Base-by-base conservation (phyloP, 2,888 invertebrate genomes). In the Crematogaster levior region DNA sequence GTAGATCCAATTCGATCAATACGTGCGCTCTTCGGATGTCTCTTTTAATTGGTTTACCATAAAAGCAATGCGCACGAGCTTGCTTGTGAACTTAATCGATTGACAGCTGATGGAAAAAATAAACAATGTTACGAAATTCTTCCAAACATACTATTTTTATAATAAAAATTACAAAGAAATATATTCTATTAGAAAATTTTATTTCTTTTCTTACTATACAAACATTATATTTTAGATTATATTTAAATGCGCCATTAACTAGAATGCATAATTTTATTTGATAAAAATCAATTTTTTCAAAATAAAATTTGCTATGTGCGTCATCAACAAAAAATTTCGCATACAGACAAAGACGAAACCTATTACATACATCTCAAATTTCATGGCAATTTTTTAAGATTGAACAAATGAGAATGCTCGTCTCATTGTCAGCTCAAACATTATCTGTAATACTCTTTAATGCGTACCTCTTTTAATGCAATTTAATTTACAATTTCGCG, bases 21-120 rank as follows among this genome's bases (percentile, higher is more conserved):
- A n/a, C 37, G 30, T 27, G 40, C 68, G 27, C 18, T 37, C 12
- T 30, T 53, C 40, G 12, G 27, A 73, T 51, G 15, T 58, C n/a
- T 63, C 12, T 68, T 77, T 66, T 77, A 56, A 77, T 66, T 56
- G 56, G 1, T 61, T 56, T 61, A 15, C 66, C 66, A 53, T 40
- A 77, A 77, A 68, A 56, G 66, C 30, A n/a, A 30, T 34, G 18
- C 15, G 15, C 51, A 12, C 53, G 53, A 15, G 51, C 10, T n/a
- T 21, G 15, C 5, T 27, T 12, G 12, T n/a, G 6, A 73, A 74
- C 3, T 40, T 27, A 27, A 63, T 10, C 12, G 12, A n/a, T 66
- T 15, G 15, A 37, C 65, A 60, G 34, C n/a, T 27, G n/a, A n/a
- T 27, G 15, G 1, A n/a, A 48, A 46, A 46, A 18, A 46, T 6